phyloP scores from a whole-genome alignment of 2,888 invertebrate species.

The Eurois occulta region DNA sequence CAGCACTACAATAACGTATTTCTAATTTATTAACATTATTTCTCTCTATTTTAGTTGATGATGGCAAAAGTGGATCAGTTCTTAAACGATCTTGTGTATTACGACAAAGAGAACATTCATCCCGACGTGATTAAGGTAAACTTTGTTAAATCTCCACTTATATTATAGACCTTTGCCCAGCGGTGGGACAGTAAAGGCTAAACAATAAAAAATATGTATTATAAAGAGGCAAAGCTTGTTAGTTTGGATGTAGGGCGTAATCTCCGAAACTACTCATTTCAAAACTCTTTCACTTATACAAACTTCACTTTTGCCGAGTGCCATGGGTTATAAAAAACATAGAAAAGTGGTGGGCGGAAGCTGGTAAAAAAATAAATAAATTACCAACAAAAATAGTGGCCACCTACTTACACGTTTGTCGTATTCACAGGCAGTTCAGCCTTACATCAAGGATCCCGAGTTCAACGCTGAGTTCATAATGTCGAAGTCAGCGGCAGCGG shows the following conservation, averaged over 20 bases:
- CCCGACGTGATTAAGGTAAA: slow-evolving; percentile 95
- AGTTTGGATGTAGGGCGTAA: background rate
- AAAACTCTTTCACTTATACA: background rate
- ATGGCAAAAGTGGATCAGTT: slow-evolving; percentile 98
- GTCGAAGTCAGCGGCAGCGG: slow-evolving; percentile 97
- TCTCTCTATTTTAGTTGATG: slow-evolving; percentile 89
- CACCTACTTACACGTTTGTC: background rate
- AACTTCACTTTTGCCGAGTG: background rate
- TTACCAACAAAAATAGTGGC: background rate
- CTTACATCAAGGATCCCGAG: slow-evolving; percentile 93
- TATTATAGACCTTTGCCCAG: background rate
- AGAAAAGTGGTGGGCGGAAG: background rate
- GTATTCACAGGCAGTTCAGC: slow-evolving; percentile 83
- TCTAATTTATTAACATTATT: background rate
- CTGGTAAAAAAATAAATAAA: background rate
- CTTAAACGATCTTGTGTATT: slow-evolving; percentile 94
- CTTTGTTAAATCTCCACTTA: background rate
- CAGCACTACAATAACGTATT: background rate
- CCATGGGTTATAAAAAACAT: background rate
- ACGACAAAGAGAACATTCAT: slow-evolving; percentile 98
- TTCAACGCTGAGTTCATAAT: slow-evolving; percentile 96
- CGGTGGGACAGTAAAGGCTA: background rate
- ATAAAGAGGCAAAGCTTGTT: background rate
- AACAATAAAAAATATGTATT: background rate
- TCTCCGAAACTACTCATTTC: background rate